Conservation (phyloP, 2,113 vertebrate genomes). For the Hemicordylus capensis region DNA sequence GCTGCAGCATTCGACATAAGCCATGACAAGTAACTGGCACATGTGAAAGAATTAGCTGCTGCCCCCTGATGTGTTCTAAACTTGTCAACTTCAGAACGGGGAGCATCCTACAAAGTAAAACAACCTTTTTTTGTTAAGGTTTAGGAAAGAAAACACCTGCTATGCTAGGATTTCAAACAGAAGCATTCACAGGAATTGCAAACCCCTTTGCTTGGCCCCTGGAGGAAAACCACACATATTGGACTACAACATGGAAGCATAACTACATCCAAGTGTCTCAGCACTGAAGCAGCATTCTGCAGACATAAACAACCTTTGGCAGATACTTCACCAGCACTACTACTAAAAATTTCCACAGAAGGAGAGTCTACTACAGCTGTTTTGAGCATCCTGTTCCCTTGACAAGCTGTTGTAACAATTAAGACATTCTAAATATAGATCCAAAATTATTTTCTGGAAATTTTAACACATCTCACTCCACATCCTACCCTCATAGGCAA, state of each 20-base stretch:
- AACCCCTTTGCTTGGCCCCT: background rate
- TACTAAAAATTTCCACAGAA: background rate
- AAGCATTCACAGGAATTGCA: background rate
- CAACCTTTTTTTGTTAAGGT: background rate
- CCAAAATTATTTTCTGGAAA: background rate
- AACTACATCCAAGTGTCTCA: background rate
- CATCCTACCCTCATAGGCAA: background rate
- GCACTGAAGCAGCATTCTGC: background rate
- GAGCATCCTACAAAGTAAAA: background rate
- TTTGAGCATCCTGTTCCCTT: background rate
- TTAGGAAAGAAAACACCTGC: background rate
- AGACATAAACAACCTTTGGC: background rate
- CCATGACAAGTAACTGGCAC: background rate
- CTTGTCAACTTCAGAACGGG: background rate
- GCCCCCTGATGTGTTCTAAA: background rate
- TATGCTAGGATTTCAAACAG: background rate
- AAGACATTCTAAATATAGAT: background rate
- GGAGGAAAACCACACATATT: background rate
- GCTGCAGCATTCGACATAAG: background rate
- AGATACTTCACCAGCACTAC: background rate
- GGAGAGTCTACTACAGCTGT: background rate
- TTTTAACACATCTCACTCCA: background rate
- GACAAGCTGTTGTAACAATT: background rate
- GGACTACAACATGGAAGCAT: background rate
- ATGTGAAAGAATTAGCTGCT: background rate